These are phyloP conservation scores for Entomyzon cyanotis DNA, from an alignment of 2,113 vertebrate genomes.

Conservation along the genomic window DNA sequence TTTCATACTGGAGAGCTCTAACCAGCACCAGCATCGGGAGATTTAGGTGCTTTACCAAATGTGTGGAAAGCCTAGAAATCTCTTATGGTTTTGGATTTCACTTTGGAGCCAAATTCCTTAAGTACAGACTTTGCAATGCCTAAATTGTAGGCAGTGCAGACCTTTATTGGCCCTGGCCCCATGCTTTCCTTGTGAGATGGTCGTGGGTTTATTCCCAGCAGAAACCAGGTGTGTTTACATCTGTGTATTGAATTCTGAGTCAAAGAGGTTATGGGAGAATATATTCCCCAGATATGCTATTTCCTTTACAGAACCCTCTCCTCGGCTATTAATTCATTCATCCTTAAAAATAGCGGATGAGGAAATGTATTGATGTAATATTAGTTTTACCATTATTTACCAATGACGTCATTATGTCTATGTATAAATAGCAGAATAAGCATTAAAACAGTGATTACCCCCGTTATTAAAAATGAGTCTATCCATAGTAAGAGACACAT, in stretches of 20 bases:
- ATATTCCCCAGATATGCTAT: not conserved
- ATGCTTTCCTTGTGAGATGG: not conserved
- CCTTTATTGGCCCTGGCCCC: not conserved
- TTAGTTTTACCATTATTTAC: not conserved
- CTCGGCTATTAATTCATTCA: not conserved
- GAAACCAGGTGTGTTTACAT: conserved; percentile 65
- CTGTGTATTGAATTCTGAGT: conserved; percentile 33
- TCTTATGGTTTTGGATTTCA: not conserved
- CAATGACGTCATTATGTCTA: not conserved
- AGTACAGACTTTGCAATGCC: not conserved
- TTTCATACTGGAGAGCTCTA: not conserved
- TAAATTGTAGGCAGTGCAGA: not conserved
- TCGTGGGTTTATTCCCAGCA: conserved; percentile 35
- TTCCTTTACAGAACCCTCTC: not conserved
- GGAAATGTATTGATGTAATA: not conserved
- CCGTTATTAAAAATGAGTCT: not conserved
- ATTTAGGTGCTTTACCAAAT: not conserved
- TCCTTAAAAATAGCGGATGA: conserved; percentile 15
- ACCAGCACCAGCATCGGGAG: not conserved
- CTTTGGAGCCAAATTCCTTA: not conserved
- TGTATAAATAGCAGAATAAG: not conserved
- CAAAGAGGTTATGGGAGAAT: conserved; percentile 2
- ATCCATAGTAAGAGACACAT: not conserved
- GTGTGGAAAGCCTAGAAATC: not conserved
- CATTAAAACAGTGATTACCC: not conserved